Conservation (phyloP, 1,140 invertebrate species). For the Papilio helenus region DNA sequence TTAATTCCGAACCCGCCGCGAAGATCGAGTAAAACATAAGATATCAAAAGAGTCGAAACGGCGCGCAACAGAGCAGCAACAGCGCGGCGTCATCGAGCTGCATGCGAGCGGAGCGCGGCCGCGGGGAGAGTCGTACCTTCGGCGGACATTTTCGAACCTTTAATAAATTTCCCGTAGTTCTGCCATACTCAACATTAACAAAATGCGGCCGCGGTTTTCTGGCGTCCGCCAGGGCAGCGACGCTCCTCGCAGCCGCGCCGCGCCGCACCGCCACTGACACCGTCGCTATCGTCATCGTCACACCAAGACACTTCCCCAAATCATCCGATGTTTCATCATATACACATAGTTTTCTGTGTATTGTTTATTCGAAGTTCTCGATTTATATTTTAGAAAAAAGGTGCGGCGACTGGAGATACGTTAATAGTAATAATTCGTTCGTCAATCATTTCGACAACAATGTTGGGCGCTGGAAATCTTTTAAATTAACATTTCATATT, state of each 20-base stretch:
- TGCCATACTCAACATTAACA: constrained; percentile 78
- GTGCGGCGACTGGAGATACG: background rate
- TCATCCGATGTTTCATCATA: too few species aligned
- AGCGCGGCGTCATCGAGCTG: background rate
- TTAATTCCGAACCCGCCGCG: background rate
- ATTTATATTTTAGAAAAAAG: background rate
- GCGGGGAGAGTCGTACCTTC: constrained; percentile 52
- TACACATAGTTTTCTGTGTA: too few species aligned
- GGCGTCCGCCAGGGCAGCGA: constrained; percentile 65
- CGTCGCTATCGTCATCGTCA: background rate
- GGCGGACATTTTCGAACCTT: constrained; percentile 77
- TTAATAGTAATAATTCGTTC: background rate
- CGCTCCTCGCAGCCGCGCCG: constrained; percentile 48
- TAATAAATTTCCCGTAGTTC: constrained; percentile 70
- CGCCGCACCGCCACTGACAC: background rate
- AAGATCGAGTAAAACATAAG: background rate
- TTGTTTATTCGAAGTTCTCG: too few species aligned
- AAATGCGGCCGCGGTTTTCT: constrained; percentile 74
- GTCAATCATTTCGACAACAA: too few species aligned
- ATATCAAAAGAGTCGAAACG: background rate
- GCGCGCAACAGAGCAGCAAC: background rate
- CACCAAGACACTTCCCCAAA: background rate
- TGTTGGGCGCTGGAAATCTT: background rate
- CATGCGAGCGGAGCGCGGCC: background rate
- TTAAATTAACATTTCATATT: too few species aligned